Base-by-base conservation (phyloP, 2,797 vertebrate genomes). In the Prunella strophiata region DNA sequence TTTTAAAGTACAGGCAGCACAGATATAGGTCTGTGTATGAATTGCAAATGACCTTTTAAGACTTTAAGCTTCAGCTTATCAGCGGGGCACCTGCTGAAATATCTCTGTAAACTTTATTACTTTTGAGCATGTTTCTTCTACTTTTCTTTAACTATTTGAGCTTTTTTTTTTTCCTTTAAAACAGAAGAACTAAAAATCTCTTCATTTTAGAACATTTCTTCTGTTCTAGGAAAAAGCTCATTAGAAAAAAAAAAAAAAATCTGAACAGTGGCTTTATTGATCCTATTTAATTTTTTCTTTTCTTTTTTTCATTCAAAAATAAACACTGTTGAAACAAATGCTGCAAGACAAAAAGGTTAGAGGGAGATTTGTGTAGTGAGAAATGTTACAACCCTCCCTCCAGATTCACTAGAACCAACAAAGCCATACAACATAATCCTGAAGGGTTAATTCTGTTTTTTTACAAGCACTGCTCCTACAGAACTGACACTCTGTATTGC, bases 21-120 rank as follows among this genome's bases (percentile, higher is more conserved):
- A 94, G 61, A 91, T 77, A 86, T 4, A 85, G 47, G 40, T 87
- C 96, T 95, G 27, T 52, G 27, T 95, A 83, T 91, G 89, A 97
- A 97, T 96, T 95, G 79, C 88, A 97, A 97, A 97, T 92, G 59
- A 95, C 77, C 63, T 97, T 96, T 96, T 93, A 96, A 96, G 25
- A 57, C 48, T 96, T 97, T 94, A 91, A 94, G 63, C 74, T 93
- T 76, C 42, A 91, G 74, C 63, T 95, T 96, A 86, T 86, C 47
- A 22, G n/a, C 40, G 10, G 34, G 43, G 89, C 66, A 94, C 23
- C 16, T 36, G n/a, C 55, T 36, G n/a, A 58, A 58, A 36, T 7
- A 36, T 36, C 23, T 36, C n/a, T 36, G n/a, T 21, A 78, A 95
- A 95, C 18, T 95, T 95, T 68, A 42, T 85, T 80, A 86, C 17